Evolutionary conservation across 2,113 vertebrate genomes (phyloP).

Genomic region (Catharus minimus): DNA sequence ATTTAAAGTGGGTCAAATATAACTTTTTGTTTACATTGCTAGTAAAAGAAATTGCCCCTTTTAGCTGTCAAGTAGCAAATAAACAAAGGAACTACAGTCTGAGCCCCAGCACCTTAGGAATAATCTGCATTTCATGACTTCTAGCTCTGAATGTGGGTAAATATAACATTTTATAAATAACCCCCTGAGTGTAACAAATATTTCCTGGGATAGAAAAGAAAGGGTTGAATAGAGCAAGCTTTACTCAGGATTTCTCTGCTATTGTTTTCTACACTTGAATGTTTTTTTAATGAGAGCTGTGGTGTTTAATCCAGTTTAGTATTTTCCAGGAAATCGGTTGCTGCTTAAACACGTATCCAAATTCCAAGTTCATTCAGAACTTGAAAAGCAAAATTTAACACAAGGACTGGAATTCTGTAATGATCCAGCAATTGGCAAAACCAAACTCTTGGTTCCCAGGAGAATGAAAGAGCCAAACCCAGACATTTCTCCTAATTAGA

Average conservation of each 20-base stretch:
- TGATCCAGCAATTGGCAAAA: neutral
- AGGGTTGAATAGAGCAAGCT: neutral
- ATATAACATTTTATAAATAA: neutral
- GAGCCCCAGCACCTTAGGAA: neutral
- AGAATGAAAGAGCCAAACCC: conserved; percentile 14
- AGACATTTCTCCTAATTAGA: conserved; percentile 54
- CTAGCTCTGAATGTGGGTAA: neutral
- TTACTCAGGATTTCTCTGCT: neutral
- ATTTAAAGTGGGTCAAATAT: neutral
- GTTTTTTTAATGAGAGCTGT: conserved; percentile 16
- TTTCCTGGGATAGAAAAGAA: neutral
- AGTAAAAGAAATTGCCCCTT: neutral
- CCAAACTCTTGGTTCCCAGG: neutral
- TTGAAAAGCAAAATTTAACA: conserved; percentile 48
- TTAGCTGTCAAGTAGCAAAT: neutral
- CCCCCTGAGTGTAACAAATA: neutral
- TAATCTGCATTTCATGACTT: neutral
- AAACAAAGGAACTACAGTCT: neutral
- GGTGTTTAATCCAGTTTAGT: neutral
- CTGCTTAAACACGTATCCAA: neutral
- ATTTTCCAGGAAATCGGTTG: conserved; percentile 46
- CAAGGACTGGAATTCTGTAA: neutral
- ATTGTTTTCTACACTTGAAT: neutral
- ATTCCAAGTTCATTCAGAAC: conserved; percentile 49
- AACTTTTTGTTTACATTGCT: neutral